Evolutionary conservation across 2,888 invertebrate species (phyloP), one percentile per base, ranked within the genome.

Genomic region (Drosophila yooni): DNA sequence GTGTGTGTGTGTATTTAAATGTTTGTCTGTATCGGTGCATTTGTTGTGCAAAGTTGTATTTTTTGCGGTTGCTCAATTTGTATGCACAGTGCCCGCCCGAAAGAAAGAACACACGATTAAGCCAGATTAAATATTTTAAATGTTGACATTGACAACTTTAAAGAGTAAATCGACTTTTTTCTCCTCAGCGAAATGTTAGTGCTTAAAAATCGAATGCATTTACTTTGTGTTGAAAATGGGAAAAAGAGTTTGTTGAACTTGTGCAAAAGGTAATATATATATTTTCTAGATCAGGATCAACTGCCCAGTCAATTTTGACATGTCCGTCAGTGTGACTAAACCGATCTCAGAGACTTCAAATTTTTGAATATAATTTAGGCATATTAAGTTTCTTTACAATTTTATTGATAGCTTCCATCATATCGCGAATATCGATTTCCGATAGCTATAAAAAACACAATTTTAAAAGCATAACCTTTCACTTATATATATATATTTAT

Each of bases 51-150:
- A 60, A 66, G 70, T 69, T 78, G 71, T 71, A 52, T 67, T 59
- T 56, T 70, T 57, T 78, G 78, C 46, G 78, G 78, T 53, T 76
- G 66, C 71, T 80, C 80, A 65, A 65, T 63, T 76, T 70, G 71
- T 70, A 56, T 57, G 31, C 40, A 46, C 57, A 57, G 56, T 56
- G 38, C n/a, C 15, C 38, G 13, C n/a, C n/a, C 38, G 8, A 13
- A n/a, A 29, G 46, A 25, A 27, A n/a, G 27, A 27, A 38, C 36
- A 38, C 36, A 15, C 5, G 15, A 25, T 46, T 46, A 46, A 8
- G 15, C 15, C 25, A 34, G 15, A 18, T 52, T 21, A 33, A 21
- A 27, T 18, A 50, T 27, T 18, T 27, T 18, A 27, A 10, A 18
- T 50, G 50, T 25, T 50, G 18, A 18, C 27, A 27, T 27, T 27